Conservation (phyloP, 2,888 invertebrate species). For the Epiblema foenella region DNA sequence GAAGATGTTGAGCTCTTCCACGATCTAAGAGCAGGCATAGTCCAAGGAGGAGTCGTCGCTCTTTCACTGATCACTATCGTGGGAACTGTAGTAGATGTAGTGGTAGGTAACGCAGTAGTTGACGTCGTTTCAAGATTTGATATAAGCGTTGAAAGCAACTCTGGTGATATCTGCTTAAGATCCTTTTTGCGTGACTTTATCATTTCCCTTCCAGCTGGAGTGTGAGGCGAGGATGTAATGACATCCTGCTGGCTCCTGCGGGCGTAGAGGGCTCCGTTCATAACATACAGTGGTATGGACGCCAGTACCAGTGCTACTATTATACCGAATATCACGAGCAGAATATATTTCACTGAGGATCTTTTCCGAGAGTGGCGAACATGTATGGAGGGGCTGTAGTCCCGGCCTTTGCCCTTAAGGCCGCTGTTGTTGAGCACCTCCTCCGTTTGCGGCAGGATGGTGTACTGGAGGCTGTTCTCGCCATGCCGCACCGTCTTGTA, state of each 20-base stretch:
- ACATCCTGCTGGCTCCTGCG: constrained; percentile 59
- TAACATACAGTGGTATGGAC: constrained; percentile 69
- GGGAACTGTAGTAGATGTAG: constrained; percentile 56
- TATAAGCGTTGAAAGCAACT: constrained; percentile 60
- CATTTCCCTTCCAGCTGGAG: constrained; percentile 65
- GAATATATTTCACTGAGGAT: constrained; percentile 70
- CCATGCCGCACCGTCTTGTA: constrained; percentile 91
- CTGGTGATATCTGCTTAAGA: constrained; percentile 62
- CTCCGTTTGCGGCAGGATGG: constrained; percentile 89
- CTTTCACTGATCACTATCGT: constrained; percentile 59
- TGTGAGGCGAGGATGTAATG: constrained; percentile 62
- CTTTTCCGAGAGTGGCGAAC: constrained; percentile 70
- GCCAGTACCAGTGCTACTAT: constrained; percentile 68
- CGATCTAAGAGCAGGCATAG: constrained; percentile 80
- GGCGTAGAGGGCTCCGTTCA: constrained; percentile 66
- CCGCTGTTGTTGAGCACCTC: constrained; percentile 86
- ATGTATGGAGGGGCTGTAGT: constrained; percentile 80
- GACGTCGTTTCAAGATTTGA: constrained; percentile 62
- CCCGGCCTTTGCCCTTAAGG: constrained; percentile 81
- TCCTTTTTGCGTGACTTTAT: constrained; percentile 75
- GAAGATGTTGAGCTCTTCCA: constrained; percentile 71
- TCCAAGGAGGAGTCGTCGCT: constrained; percentile 78
- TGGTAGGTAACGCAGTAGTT: constrained; percentile 53
- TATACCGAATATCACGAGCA: constrained; percentile 70
- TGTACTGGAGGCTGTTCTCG: constrained; percentile 90